Percentiles rank a stretch among this genome's conserved stretches.
phyloP scores from a whole-genome alignment of 2,113 vertebrate genomes.

The Meriones unguiculatus region DNA sequence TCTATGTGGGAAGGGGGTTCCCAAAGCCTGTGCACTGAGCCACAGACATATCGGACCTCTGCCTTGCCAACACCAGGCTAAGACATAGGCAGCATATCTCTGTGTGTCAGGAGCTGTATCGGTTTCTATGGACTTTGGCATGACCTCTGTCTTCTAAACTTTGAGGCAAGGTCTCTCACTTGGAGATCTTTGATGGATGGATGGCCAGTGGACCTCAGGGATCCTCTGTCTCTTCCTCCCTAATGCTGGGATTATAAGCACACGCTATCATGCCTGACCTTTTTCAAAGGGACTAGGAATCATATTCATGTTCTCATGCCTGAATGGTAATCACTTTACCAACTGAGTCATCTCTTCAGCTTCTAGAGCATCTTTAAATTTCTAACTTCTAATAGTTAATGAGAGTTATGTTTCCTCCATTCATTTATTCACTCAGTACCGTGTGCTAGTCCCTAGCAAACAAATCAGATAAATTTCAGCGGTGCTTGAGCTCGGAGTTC shows the following conservation, averaged over 20 bases:
- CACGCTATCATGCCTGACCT: too few relatives aligned
- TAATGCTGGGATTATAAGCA: too few relatives aligned
- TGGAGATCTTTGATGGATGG: background rate
- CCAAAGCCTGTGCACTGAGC: background rate
- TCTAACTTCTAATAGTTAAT: background rate
- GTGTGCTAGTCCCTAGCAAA: background rate
- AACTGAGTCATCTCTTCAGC: background rate
- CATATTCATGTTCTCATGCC: too few relatives aligned
- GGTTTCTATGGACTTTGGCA: background rate
- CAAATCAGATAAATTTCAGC: background rate
- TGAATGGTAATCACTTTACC: background rate
- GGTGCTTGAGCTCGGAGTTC: too few relatives aligned
- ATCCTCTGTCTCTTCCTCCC: background rate
- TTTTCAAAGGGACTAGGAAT: background rate
- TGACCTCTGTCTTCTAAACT: background rate
- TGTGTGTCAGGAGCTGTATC: background rate
- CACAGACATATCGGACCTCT: background rate
- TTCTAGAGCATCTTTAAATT: background rate
- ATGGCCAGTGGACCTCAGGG: background rate
- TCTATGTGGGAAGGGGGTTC: background rate
- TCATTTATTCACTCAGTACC: background rate
- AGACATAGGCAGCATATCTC: background rate
- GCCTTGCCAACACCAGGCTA: background rate
- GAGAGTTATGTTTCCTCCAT: background rate
- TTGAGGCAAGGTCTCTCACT: background rate